Base-by-base conservation (phyloP, 2,113 vertebrate genomes). In the Bucco capensis region DNA sequence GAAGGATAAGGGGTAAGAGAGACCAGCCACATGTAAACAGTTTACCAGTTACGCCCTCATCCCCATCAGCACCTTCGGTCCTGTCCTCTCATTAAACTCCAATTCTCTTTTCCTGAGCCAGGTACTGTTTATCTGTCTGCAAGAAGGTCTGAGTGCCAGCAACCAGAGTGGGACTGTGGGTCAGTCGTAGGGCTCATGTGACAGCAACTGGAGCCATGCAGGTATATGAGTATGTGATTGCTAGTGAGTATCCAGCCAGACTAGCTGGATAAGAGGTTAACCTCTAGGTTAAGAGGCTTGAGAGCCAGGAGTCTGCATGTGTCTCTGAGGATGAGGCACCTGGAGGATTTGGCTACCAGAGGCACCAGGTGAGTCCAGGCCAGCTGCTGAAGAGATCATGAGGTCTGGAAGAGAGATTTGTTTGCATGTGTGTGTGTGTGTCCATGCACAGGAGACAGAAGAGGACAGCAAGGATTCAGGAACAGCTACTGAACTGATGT, bases 381-480 rank as follows among this genome's bases (percentile, higher is more conserved):
- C 64, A 65, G 1, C 7, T 61, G 16, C 64, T n/a, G 79, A 28
- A 37, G 42, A 35, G 17, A 7, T 37, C 8, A 22, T 66, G 40
- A 51, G 28, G 31, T 62, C 31, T 33, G 8, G 40, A 12, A 6
- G 15, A 8, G 22, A 38, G 19, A 33, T 56, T 42, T 56, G 24
- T 21, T 37, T 35, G 31, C 7, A 19, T 58, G 18, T 23, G 13
- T 28, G 13, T 28, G 13, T 33, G 9, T 14, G 21, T 12, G 8
- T 8, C 11, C 38, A 23, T 13, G 10, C 2, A 1, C 3, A 7
- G 24, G 47, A 62, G 47, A 14, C 10, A 40, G 23, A 0, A 2
- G 21, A 7, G 12, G 24, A 49, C 35, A 64, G 11, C 10, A 25
- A 35, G 28, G 38, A 22, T 30, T 17, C 49, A 44, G 60, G 28